phyloP scores from a whole-genome alignment of 2,113 vertebrate genomes.

The Otolemur garnettii region DNA sequence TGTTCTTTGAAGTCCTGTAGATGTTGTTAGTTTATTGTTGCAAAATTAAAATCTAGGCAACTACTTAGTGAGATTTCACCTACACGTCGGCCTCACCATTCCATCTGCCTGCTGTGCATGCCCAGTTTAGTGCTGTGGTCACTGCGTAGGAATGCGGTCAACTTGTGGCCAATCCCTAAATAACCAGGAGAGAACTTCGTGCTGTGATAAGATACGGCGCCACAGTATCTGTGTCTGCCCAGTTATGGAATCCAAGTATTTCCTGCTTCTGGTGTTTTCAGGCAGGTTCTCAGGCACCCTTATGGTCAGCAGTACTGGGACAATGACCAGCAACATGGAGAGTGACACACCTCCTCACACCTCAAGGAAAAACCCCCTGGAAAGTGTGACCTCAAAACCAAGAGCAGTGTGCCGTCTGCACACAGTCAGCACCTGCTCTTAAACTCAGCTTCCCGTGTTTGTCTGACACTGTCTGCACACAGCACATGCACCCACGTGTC shows the following conservation, averaged over 20 bases:
- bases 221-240: constrained; percentile 78
- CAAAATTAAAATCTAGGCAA: background rate
- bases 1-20: fast-evolving
- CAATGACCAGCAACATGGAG: background rate
- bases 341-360: background rate
- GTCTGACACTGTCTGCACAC: fast-evolving
- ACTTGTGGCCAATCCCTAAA: constrained; percentile 79
- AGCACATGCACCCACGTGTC: fast-evolving
- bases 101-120: constrained; percentile 66
- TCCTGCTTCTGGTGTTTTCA: constrained; percentile 43
- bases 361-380: too few species aligned
- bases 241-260: constrained; percentile 67
- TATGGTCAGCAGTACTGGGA: background rate
- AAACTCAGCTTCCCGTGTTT: background rate
- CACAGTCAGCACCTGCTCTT: fast-evolving
- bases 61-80: constrained; percentile 68
- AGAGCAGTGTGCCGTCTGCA: fast-evolving
- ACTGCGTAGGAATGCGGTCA: constrained; percentile 87
- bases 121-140: constrained; percentile 92
- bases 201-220: constrained; percentile 82
- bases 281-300: background rate
- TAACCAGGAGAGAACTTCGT: constrained; percentile 73
- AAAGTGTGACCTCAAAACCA: background rate
- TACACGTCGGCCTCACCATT: constrained; percentile 14
- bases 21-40: background rate